Evolutionary conservation across 1,140 invertebrate species (phyloP), one percentile per base, ranked within the genome.

Genomic region (Tetragnatha versicolor): DNA sequence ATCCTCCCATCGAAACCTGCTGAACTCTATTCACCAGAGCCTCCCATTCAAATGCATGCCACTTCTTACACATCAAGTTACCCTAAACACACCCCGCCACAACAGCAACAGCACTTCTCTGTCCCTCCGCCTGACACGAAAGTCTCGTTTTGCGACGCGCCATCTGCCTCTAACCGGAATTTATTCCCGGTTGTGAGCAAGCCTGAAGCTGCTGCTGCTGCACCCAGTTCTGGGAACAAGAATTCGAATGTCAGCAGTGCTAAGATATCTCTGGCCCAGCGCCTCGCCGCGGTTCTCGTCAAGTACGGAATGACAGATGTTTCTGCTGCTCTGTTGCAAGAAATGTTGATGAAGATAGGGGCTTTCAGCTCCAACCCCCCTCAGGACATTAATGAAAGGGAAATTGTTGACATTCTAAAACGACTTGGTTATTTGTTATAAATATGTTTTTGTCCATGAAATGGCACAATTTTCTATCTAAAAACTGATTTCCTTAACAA

Each of bases 321-420:
- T 47, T 55, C 76, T n/a, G 76, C 49, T 45, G 27, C 49, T 25
- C 65, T 79, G 31, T 69, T 79, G 31, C 63, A 68, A 55, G 76
- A 79, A 61, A 79, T 79, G 76, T 37, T 79, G 27, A 68, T 68
- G 63, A 68, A 69, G 37, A 68, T 79, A 35, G 76, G 76, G 35
- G 76, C 63, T 31, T 79, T 79, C 31, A 79, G 65, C n/a, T 53
- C 65, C 2, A 35, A 20, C 27, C 76, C 76, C 22, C 65, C 53
- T 47, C 76, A 79, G 49, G 53, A 79, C 60, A 79, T 79, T 22
- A 58, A 7, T 45, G 76, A 79, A 61, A 17, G 4, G 6, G 51
- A 68, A 69, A 79, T 79, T 33, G 10, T 49, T 6, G 33, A 31
- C 20, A 68, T 79, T 45, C 37, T 79, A 14, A 79, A 22, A 37